Percentiles rank a stretch among this genome's conserved stretches.
These are phyloP conservation scores for Sebastes taczanowskii DNA, from an alignment of 2,797 vertebrate species.

Conservation along the genomic window DNA sequence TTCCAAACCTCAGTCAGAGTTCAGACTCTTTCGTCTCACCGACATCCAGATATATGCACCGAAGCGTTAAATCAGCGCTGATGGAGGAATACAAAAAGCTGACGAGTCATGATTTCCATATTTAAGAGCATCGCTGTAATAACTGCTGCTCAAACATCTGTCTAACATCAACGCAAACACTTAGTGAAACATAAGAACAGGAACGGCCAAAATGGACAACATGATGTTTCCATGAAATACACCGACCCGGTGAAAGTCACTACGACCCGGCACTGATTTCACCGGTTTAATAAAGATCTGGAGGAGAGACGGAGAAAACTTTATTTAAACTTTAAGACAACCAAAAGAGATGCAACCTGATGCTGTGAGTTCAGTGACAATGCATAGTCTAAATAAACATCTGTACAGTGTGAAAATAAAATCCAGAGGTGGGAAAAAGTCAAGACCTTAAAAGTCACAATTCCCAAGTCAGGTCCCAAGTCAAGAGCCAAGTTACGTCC, in stretches of 20 bases:
- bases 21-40: constrained; percentile 15
- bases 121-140: constrained; percentile 23
- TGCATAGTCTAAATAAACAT: neutral
- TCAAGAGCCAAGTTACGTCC: fast-evolving
- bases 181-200: neutral
- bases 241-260: neutral
- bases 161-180: constrained; percentile 1
- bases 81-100: constrained; percentile 29
- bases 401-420: neutral
- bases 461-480: too few relatives aligned
- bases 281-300: neutral
- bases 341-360: neutral
- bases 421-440: neutral
- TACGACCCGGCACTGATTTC: neutral
- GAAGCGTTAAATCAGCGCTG: constrained; percentile 37
- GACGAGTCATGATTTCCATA: constrained; percentile 45
- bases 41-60: constrained; percentile 34
- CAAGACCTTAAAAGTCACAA: neutral
- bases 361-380: neutral
- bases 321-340: neutral
- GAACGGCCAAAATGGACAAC: neutral
- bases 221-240: constrained; percentile 16
- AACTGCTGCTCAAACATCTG: constrained; percentile 47
- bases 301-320: neutral
- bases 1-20: constrained; percentile 29